Percentiles rank a stretch among this genome's conserved stretches.
These are phyloP conservation scores for Crotalus tigris DNA, from an alignment of 2,113 vertebrate species.

Conservation along the genomic window DNA sequence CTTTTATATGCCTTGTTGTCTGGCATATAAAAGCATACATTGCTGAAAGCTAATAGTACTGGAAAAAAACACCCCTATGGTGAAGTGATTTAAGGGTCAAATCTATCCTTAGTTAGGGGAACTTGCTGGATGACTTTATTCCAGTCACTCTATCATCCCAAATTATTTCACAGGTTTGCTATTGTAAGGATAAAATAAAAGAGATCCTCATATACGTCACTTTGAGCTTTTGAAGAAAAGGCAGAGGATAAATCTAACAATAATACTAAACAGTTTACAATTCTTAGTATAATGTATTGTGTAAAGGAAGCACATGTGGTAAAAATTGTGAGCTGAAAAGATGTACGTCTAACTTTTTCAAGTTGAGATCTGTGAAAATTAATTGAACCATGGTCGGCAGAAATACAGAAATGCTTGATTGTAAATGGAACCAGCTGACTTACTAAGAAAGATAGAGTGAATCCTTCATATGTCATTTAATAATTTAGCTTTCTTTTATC, in stretches of 20 bases:
- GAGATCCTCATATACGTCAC: background rate
- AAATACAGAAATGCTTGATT: conserved; percentile 13
- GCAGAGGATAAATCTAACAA: background rate
- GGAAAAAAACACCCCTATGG: background rate
- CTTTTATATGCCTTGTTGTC: background rate
- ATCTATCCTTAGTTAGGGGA: background rate
- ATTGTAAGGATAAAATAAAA: background rate
- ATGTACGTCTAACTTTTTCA: background rate
- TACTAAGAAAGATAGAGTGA: background rate
- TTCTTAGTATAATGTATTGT: background rate
- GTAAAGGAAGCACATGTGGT: no score
- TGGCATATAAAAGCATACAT: background rate
- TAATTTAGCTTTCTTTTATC: background rate
- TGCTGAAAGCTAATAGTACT: background rate
- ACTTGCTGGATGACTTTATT: background rate
- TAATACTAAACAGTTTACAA: no score
- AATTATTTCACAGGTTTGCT: background rate
- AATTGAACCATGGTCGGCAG: background rate
- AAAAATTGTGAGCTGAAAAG: background rate
- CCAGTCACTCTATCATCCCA: background rate
- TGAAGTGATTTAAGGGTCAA: background rate
- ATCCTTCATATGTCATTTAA: background rate
- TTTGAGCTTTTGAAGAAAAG: background rate
- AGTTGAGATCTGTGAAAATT: conserved; percentile 6
- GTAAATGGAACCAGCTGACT: conserved; percentile 6